A percentile compares a stretch with the other conserved stretches of the same genome.
These are phyloP conservation scores for Tridacna crocea DNA, from an alignment of 2,888 invertebrate genomes.

Conservation along the genomic window DNA sequence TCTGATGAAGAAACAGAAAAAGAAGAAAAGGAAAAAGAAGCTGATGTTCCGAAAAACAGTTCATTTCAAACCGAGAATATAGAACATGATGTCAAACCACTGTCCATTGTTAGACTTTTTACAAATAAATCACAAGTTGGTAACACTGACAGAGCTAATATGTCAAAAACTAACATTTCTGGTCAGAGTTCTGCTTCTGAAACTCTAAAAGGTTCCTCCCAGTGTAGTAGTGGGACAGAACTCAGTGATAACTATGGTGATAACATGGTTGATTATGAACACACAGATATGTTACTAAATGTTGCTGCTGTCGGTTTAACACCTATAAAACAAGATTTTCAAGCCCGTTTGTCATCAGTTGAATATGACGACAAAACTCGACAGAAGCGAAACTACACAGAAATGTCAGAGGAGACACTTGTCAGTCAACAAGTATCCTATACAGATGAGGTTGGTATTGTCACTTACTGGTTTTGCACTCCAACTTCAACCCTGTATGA, in stretches of 20 bases:
- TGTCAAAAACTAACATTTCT: neutral
- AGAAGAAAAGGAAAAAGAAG: neutral
- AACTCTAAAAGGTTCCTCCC: too few relatives aligned
- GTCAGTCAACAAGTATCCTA: neutral
- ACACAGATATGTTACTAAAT: neutral
- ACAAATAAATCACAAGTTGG: conserved; percentile 10
- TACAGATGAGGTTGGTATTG: neutral
- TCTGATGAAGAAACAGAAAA: neutral
- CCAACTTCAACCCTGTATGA: too few relatives aligned
- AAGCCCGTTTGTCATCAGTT: neutral
- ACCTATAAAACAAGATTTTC: neutral
- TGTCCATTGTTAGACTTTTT: conserved; percentile 20
- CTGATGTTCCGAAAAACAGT: neutral
- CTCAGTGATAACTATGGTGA: too few relatives aligned
- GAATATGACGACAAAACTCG: neutral
- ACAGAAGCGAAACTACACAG: neutral
- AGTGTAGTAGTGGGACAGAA: too few relatives aligned
- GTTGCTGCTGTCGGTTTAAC: conserved; percentile 4
- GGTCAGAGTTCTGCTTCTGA: too few relatives aligned
- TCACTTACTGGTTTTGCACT: neutral
- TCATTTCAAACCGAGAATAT: neutral
- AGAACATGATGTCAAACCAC: neutral
- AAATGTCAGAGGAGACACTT: neutral
- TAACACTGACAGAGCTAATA: neutral
- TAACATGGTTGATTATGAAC: neutral